These are phyloP conservation scores for Dallia pectoralis DNA, from an alignment of 2,797 vertebrate genomes.

Conservation along the genomic window DNA sequence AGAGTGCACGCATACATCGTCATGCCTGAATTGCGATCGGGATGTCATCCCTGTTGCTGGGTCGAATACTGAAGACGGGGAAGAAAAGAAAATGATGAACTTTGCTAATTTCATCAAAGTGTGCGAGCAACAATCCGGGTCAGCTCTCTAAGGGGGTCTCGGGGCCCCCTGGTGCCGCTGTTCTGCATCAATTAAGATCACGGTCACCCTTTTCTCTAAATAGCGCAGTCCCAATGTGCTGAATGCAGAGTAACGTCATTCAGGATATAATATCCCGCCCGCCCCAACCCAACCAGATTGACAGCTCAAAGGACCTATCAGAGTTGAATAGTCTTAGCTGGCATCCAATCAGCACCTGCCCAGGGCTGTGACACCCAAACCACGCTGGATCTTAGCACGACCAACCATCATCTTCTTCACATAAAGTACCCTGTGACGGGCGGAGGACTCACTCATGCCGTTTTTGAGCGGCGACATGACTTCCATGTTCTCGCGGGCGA, in stretches of 20 bases:
- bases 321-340: background rate
- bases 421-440: background rate
- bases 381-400: background rate
- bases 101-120: conserved; percentile 62
- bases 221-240: conserved; percentile 54
- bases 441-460: conserved; percentile 89
- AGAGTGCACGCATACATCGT: background rate
- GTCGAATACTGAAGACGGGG: conserved; percentile 51
- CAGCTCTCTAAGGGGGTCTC: conserved; percentile 56
- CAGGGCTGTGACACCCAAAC: background rate
- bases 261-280: conserved; percentile 32
- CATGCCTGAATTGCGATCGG: background rate
- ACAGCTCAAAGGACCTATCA: background rate
- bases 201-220: conserved; percentile 64
- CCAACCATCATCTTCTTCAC: background rate
- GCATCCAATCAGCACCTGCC: conserved; percentile 4
- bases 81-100: conserved; percentile 59
- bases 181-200: conserved; percentile 62
- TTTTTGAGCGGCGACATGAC: conserved; percentile 98
- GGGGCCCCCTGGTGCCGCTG: conserved; percentile 42
- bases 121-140: conserved; percentile 61
- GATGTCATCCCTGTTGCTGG: conserved; percentile 27
- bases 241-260: conserved; percentile 49
- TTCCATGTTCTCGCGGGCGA: conserved; percentile 95
- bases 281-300: too few relatives aligned